Base-by-base conservation (phyloP, 2,888 invertebrate species). In the Electrophaes corylata region DNA sequence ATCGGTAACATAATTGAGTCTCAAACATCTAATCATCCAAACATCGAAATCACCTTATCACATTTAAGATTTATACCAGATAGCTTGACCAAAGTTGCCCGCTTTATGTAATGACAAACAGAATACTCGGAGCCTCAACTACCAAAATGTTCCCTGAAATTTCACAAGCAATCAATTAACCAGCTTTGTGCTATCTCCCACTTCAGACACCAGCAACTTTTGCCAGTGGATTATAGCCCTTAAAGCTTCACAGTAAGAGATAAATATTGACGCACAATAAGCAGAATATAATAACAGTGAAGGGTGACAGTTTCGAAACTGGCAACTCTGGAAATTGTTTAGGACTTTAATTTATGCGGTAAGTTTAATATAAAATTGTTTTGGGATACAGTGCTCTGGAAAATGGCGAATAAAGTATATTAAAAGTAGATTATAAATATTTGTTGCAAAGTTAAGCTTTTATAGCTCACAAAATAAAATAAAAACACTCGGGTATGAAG, bases 271-370 rank as follows among this genome's bases (percentile, higher is more conserved):
- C 69, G 70, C 65, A 69, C 62, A 70, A 69, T 69, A 72, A 69
- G 69, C 53, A 64, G 64, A 64, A 75, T 70, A 75, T 70, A 75
- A 75, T 73, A 74, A 73, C 70, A 71, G 62, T 64, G 69, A 76
- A 59, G 79, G 80, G 75, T 82, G 83, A 83, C 83, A 82, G 80
- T 73, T 75, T 75, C 72, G 68, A 76, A 81, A 76, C 78, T 77
- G 74, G 70, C 57, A 79, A 81, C 77, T 79, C 75, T 66, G 72
- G 77, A 8, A 82, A 83, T 83, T 82, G 82, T 83, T 83, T 69
- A 37, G 62, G 71, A 81, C 83, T 83, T 82, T 73, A 83, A 84
- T 83, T 84, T 84, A 83, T 83, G 81, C 82, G 74, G 73, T 69
- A 81, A 83, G 78, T 83, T 83, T 69, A 64, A 65, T 73, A 72